phyloP scores from a whole-genome alignment of 2,113 vertebrate genomes.

The Lontra canadensis region DNA sequence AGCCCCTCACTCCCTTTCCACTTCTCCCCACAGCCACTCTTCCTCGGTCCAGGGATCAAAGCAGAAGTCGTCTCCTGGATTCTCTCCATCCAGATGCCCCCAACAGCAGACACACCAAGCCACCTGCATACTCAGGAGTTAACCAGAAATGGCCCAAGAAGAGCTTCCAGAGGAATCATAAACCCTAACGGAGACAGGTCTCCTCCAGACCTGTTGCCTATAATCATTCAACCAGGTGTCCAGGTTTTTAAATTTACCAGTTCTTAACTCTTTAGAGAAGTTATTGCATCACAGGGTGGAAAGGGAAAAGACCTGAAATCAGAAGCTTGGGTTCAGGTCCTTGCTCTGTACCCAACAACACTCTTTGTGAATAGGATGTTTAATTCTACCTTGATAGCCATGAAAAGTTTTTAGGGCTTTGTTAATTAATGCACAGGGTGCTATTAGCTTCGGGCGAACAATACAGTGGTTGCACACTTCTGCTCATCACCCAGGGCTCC shows the following conservation, averaged over 20 bases:
- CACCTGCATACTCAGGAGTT: background rate
- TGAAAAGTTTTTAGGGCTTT: background rate
- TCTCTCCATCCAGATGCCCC: background rate
- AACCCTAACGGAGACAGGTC: background rate
- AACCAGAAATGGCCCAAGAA: background rate
- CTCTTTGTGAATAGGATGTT: background rate
- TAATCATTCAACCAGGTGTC: no score
- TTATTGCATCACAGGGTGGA: no score
- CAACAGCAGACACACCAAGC: background rate
- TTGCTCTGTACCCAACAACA: background rate
- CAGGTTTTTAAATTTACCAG: background rate
- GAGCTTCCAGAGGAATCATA: no score
- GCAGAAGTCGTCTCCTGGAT: background rate
- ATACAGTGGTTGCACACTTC: background rate
- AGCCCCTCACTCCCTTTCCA: background rate
- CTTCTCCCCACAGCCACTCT: background rate
- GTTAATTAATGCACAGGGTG: background rate
- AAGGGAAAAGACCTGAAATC: background rate
- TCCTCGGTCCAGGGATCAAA: background rate
- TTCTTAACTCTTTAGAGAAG: background rate
- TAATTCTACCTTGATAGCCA: background rate
- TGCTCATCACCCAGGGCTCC: background rate
- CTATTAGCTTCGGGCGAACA: background rate
- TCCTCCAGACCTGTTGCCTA: background rate
- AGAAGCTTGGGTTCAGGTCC: background rate